phyloP scores from a whole-genome alignment of 2,113 vertebrate genomes.

The human region DNA sequence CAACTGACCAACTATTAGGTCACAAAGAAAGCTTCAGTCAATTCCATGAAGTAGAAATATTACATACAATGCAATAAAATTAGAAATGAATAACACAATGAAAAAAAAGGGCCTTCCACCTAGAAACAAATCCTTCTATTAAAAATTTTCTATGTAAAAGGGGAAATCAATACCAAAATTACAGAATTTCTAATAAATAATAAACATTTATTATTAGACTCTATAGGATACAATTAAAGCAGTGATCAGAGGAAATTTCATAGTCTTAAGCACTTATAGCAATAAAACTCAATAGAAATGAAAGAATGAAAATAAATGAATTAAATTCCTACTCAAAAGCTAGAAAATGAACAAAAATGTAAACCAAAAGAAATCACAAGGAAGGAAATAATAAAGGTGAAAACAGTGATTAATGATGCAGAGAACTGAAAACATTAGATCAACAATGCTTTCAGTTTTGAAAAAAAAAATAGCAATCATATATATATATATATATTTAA shows the following conservation, averaged over 20 bases:
- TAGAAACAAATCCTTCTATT: background rate
- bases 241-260: background rate
- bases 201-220: background rate
- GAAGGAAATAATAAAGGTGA: background rate
- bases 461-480: background rate
- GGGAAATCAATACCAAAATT: background rate
- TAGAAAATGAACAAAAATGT: background rate
- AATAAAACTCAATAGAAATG: background rate
- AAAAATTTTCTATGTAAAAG: background rate
- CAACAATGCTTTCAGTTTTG: background rate
- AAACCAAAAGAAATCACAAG: background rate
- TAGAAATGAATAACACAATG: background rate
- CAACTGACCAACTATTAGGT: background rate
- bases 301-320: background rate
- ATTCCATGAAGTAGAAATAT: background rate
- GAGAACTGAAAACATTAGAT: background rate
- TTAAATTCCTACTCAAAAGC: background rate
- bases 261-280: background rate
- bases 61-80: background rate
- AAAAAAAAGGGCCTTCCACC: background rate
- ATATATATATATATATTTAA: no score
- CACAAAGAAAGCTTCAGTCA: slow-evolving; percentile 11
- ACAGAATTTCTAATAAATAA: slow-evolving; percentile 1
- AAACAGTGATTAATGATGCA: background rate
- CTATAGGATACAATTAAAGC: background rate